Evolutionary conservation across 2,888 invertebrate species (phyloP), one percentile per base, ranked within the genome.

Genomic region (Ophraella communa): DNA sequence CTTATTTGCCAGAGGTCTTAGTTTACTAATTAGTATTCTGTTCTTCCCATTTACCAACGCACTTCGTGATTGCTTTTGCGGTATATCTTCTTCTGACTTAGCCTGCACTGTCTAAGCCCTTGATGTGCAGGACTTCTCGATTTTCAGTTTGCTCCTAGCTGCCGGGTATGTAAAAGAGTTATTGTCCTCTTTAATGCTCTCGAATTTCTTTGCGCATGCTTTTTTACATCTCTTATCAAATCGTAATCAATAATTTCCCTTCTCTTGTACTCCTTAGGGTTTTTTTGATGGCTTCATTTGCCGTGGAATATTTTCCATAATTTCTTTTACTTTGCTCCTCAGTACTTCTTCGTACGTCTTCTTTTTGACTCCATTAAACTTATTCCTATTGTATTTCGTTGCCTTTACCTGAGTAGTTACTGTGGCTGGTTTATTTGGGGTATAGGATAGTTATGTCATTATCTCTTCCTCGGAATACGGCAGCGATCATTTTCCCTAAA

Each of bases 191-290:
- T 10, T 5, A 30, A 10, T 30, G 30, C 30, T 10, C 10, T 30
- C 30, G 5, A 10, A 4, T 7, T 5, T 30, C 10, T 10, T 30
- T 30, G 5, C 10, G 10, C 10, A 10, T n/a, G n/a, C n/a, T 5
- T 10, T 30, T 5, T 14, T 23, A 23, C 51, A n/a, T 51, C n/a
- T 51, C n/a, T 51, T 51, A 24, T 27, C 51, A n/a, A n/a, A 14
- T 55, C 5, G 55, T 55, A 7, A 55, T 55, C 23, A 42, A 21
- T 4, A 55, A 39, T 3, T 55, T 55, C 3, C 55, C 42, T n/a
- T 55, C 55, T 55, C 35, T 55, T 39, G 39, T 55, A n/a, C 55
- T 55, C 39, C 20, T 55, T 14, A 55, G 5, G 11, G 39, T 42
- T 39, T 23, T 7, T 0, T n/a, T n/a, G n/a, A 55, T 55, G 10